These are phyloP conservation scores for Xestia sexstrigata DNA, from an alignment of 2,888 invertebrate genomes.

Conservation along the genomic window DNA sequence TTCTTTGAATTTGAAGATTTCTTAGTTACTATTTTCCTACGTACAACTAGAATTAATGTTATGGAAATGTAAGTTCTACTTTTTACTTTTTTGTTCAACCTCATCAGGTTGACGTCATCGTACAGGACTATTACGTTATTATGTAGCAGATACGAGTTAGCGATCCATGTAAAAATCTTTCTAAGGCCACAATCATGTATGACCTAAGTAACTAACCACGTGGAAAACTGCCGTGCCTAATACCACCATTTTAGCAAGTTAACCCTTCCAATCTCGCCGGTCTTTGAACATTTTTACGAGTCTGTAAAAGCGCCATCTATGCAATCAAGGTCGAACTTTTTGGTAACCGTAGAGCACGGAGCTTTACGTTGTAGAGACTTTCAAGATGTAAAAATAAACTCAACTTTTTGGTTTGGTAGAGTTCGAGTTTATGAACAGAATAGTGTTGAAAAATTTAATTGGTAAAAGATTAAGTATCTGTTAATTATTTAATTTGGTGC, in stretches of 20 bases:
- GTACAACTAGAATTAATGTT: not conserved
- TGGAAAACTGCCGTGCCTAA: slow-evolving; percentile 25
- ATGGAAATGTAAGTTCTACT: not conserved
- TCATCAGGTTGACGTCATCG: not conserved
- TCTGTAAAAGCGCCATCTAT: slow-evolving; percentile 74
- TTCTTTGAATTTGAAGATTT: not conserved
- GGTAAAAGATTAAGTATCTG: slow-evolving; percentile 30
- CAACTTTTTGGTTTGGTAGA: slow-evolving; percentile 11
- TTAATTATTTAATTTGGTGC: slow-evolving; percentile 29
- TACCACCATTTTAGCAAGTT: slow-evolving; percentile 17
- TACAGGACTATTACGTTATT: not conserved
- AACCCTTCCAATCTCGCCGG: slow-evolving; percentile 33
- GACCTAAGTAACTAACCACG: slow-evolving; percentile 17
- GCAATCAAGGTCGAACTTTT: slow-evolving; percentile 67
- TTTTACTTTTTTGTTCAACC: not conserved
- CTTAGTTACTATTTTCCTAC: not conserved
- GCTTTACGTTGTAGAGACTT: slow-evolving; percentile 26
- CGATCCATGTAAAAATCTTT: not conserved
- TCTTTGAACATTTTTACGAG: slow-evolving; percentile 45
- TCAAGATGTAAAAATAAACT: slow-evolving; percentile 13
- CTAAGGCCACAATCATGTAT: not conserved
- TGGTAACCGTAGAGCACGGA: slow-evolving; percentile 42
- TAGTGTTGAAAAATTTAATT: slow-evolving; percentile 39
- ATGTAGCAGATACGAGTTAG: not conserved
- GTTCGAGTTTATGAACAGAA: slow-evolving; percentile 28